Evolutionary conservation across 2,113 vertebrate species (phyloP).

Genomic region (Salvelinus sp.): DNA sequence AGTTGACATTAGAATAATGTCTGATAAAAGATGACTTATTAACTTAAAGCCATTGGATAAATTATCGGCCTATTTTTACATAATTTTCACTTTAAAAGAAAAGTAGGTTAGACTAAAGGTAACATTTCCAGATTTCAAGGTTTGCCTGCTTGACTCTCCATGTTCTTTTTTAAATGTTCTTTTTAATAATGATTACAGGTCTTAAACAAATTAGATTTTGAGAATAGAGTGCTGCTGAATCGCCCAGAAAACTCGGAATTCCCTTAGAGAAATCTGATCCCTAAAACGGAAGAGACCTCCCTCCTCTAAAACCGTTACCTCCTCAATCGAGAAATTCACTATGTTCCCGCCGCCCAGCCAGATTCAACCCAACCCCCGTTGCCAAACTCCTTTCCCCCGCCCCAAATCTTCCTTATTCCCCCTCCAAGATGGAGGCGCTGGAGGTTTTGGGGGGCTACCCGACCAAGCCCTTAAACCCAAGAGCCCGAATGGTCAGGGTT

Average conservation of each 20-base stretch:
- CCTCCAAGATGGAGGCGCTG: slow-evolving; percentile 95
- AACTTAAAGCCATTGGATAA: too few species aligned
- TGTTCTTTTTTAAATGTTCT: too few species aligned
- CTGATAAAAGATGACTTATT: too few species aligned
- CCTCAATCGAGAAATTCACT: not conserved
- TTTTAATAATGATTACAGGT: not conserved
- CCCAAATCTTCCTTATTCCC: slow-evolving; percentile 34
- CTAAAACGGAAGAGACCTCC: not conserved
- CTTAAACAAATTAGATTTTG: too few species aligned
- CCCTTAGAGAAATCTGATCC: not conserved
- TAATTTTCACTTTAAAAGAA: too few species aligned
- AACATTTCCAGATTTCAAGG: too few species aligned
- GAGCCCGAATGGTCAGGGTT: slow-evolving; percentile 75
- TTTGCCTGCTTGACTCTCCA: too few species aligned
- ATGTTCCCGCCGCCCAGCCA: not conserved
- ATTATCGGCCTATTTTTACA: too few species aligned
- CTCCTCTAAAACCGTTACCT: too few species aligned
- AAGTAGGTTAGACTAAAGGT: too few species aligned
- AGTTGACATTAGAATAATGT: too few species aligned
- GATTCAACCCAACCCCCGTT: too few species aligned
- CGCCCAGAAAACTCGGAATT: not conserved
- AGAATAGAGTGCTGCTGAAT: not conserved
- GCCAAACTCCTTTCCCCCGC: slow-evolving; percentile 47
- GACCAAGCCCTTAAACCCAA: slow-evolving; percentile 76
- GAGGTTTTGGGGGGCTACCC: slow-evolving; percentile 83